Evolutionary conservation across 2,797 vertebrate genomes (phyloP), one percentile per base, ranked within the genome.

Genomic region (Thunnus albacares): DNA sequence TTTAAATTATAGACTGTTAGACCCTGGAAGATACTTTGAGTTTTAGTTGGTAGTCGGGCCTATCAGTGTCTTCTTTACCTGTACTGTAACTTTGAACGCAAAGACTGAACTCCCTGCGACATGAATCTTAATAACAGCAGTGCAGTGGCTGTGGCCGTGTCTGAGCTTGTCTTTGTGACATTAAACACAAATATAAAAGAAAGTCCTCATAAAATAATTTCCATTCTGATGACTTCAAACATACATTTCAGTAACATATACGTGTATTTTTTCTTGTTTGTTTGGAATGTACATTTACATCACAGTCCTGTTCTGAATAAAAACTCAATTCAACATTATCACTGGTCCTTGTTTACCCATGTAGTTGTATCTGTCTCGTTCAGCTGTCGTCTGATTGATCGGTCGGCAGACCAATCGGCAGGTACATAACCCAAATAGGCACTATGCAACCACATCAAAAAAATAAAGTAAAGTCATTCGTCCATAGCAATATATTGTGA

Each of bases 401-500:
- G 6, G 64, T 76, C 53, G 61, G 60, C 71, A 18, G 52, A 75
- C 77, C 82, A 72, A 60, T 67, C 72, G 14, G 76, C 80, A 86
- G 82, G 55, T 82, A 79, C 82, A 80, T 81, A 77, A 86, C 78
- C 88, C 83, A 84, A 80, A 30, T 92, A 94, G 93, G 92, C 93
- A 94, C 93, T 92, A 89, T 87, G 89, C 89, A 91, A 91, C 87
- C 92, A 90, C 87, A 51, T 88, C 79, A 80, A 88, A 87, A 86
- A 86, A 87, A 77, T 47, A 81, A 92, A 89, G 76, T 63, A 62
- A 91, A 91, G 69, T 88, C 66, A 65, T 91, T 74, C 38, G 33
- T 52, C 82, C 82, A 83, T 89, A 89, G 79, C 76, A 91, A 92
- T 90, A 90, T 91, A 89, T 79, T 87, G 84, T 89, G 84, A 89